Evolutionary conservation across 2,113 vertebrate species (phyloP).

Genomic region (Mesitornis unicolor): DNA sequence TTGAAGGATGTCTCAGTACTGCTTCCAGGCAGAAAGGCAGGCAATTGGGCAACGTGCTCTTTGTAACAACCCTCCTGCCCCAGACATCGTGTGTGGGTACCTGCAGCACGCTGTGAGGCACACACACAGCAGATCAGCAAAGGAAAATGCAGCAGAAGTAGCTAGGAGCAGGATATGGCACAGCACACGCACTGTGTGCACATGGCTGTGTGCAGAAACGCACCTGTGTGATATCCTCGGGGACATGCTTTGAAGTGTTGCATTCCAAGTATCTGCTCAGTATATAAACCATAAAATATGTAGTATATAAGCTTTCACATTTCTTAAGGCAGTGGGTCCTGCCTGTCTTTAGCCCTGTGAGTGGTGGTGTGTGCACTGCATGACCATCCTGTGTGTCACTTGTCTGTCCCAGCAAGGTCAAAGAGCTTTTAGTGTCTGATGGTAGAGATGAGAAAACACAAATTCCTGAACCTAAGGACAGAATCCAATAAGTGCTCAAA

Average conservation of each 20-base stretch:
- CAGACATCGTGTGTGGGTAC: not conserved
- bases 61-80: not conserved
- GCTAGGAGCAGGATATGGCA: not conserved
- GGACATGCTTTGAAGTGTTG: not conserved
- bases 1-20: not conserved
- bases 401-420: not conserved
- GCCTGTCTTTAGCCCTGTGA: not conserved
- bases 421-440: not conserved
- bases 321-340: not conserved
- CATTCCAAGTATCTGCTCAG: not conserved
- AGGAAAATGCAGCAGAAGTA: not conserved
- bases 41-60: not conserved
- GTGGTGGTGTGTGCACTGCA: not conserved
- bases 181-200: too few species aligned
- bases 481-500: not conserved
- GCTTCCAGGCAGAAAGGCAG: conserved; percentile 37
- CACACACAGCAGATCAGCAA: not conserved
- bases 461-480: not conserved
- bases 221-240: fast-evolving
- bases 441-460: not conserved
- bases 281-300: not conserved
- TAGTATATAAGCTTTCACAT: not conserved
- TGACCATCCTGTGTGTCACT: not conserved
- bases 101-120: not conserved
- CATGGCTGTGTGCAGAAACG: not conserved